Percentiles rank a stretch among this genome's conserved stretches.
These are phyloP conservation scores for Erannis defoliaria DNA, from an alignment of 2,888 invertebrate species.

Conservation along the genomic window DNA sequence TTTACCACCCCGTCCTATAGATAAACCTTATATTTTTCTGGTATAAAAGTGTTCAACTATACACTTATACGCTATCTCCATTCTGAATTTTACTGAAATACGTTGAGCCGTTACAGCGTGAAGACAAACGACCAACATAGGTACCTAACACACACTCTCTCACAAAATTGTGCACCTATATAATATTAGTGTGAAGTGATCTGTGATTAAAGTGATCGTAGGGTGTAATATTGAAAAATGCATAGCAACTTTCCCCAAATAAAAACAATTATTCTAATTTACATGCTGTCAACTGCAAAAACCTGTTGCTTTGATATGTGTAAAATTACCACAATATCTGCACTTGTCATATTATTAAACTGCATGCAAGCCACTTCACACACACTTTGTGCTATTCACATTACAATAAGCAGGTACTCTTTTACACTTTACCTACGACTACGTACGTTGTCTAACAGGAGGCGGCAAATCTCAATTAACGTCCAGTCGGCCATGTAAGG, in stretches of 20 bases:
- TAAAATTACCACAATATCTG: constrained; percentile 21
- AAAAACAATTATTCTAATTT: constrained; percentile 1
- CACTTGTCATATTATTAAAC: constrained; percentile 22
- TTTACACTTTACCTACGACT: neutral
- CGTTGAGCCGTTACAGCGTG: no score
- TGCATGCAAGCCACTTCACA: constrained; percentile 15
- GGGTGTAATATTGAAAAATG: neutral
- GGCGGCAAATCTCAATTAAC: constrained; percentile 61
- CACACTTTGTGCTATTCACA: constrained; percentile 4
- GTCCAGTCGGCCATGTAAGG: constrained; percentile 52
- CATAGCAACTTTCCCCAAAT: neutral
- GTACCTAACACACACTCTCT: no score
- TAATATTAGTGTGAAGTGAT: no score
- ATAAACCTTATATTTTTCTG: no score
- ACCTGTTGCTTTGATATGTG: constrained; percentile 16
- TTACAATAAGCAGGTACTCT: no score
- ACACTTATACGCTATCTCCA: no score
- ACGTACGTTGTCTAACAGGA: constrained; percentile 38
- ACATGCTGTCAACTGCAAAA: constrained; percentile 2
- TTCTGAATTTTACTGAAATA: no score
- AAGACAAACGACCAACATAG: no score
- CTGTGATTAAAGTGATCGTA: no score
- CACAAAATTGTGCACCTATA: no score
- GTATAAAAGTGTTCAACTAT: no score
- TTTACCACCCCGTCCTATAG: no score